A percentile compares a stretch with the other conserved stretches of the same genome.
Conservation (phyloP, 2,113 vertebrate species). For the Callipepla californica region DNA sequence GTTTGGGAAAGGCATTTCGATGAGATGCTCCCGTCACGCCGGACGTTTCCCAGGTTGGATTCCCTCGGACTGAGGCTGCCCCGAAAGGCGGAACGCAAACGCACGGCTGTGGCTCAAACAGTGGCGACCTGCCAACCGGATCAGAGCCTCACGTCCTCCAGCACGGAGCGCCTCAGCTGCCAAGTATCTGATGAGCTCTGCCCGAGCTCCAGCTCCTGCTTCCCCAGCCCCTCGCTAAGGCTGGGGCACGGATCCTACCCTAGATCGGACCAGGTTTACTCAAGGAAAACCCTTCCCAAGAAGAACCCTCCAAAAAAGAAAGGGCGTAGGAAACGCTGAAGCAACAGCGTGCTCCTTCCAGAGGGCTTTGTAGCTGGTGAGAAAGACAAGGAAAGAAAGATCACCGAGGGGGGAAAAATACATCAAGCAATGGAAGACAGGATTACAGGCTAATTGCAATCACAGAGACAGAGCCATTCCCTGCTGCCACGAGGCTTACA, state of each 20-base stretch:
- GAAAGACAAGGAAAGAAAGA: not conserved
- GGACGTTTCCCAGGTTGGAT: not conserved
- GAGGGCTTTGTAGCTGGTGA: too few species aligned
- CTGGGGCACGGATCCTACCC: accelerated
- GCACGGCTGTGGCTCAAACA: not conserved
- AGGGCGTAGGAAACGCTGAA: not conserved
- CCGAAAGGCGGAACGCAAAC: not conserved
- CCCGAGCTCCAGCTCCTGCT: not conserved
- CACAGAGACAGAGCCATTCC: conserved; percentile 13
- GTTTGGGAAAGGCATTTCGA: not conserved
- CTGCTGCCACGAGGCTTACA: not conserved
- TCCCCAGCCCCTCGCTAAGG: not conserved
- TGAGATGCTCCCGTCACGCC: accelerated
- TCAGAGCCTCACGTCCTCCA: not conserved
- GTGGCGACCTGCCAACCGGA: not conserved
- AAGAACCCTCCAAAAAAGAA: not conserved
- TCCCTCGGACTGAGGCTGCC: not conserved
- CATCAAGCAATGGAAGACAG: not conserved
- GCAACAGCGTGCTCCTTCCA: not conserved
- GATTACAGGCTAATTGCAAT: not conserved
- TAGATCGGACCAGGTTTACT: not conserved
- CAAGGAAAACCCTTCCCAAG: not conserved
- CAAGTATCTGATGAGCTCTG: not conserved
- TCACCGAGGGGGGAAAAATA: not conserved
- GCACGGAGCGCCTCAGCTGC: not conserved